Evolutionary conservation across 2,888 invertebrate species (phyloP).

Genomic region (Agrochola lychnidis): DNA sequence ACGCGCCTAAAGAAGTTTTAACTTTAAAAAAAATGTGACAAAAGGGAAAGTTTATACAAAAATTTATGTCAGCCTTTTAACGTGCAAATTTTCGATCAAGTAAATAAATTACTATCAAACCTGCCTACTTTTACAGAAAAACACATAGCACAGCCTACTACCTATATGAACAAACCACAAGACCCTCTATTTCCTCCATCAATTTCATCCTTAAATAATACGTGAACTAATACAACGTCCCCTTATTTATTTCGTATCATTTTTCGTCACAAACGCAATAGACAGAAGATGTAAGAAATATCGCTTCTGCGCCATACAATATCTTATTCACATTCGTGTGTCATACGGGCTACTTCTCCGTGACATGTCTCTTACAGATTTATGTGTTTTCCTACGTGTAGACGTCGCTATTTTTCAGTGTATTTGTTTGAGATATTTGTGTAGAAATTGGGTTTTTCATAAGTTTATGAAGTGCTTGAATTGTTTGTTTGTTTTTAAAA

Average conservation of each 20-base stretch:
- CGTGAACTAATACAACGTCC: slow-evolving; percentile 52
- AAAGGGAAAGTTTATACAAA: neutral
- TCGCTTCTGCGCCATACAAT: slow-evolving; percentile 53
- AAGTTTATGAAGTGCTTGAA: neutral
- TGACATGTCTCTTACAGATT: slow-evolving; percentile 43
- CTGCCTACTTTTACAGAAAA: neutral
- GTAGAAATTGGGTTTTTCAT: slow-evolving; percentile 15
- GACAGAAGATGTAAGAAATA: slow-evolving; percentile 54
- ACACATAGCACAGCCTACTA: neutral
- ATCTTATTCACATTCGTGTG: slow-evolving; percentile 66
- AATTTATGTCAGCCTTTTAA: neutral
- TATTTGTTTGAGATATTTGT: slow-evolving; percentile 24
- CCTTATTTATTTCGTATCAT: slow-evolving; percentile 63
- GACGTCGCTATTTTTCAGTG: slow-evolving; percentile 31
- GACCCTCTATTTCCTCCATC: slow-evolving; percentile 33
- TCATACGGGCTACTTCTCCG: slow-evolving; percentile 60
- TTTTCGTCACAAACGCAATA: slow-evolving; percentile 62
- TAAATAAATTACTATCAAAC: neutral
- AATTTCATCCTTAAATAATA: slow-evolving; percentile 53
- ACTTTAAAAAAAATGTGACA: neutral
- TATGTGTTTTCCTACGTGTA: slow-evolving; percentile 54
- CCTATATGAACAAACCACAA: neutral
- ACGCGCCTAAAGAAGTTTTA: too few species aligned
- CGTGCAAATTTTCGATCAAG: neutral
- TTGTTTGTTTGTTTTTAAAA: too few species aligned